phyloP scores from a whole-genome alignment of 2,888 invertebrate genomes.

The Heterodera filipjevi region DNA sequence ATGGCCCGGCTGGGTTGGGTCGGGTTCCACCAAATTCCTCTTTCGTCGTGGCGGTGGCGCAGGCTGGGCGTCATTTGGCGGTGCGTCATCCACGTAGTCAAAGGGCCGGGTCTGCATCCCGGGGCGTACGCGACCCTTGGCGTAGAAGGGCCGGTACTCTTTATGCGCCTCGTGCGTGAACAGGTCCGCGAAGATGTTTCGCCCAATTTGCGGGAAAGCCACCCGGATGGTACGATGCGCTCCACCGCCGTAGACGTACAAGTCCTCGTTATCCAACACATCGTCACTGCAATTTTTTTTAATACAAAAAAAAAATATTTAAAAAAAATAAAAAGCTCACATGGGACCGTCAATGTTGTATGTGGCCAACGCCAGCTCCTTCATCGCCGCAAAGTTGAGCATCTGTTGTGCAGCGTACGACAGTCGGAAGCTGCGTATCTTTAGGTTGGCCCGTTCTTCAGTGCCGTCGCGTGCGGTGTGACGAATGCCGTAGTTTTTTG shows the following conservation, averaged over 20 bases:
- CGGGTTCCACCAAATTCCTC: too few relatives aligned
- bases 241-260: background rate
- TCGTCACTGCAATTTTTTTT: background rate
- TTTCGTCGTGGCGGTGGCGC: too few relatives aligned
- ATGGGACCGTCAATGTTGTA: background rate
- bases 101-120: background rate
- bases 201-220: slow-evolving; percentile 9
- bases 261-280: background rate
- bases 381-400: slow-evolving; percentile 23
- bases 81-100: background rate
- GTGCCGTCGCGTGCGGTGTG: background rate
- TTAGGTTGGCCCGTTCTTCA: slow-evolving; percentile 19
- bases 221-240: background rate
- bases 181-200: background rate
- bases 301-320: background rate
- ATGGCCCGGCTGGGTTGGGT: background rate
- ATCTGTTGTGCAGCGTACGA: slow-evolving; percentile 9
- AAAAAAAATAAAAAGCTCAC: background rate
- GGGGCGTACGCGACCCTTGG: slow-evolving; percentile 9
- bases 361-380: background rate
- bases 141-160: slow-evolving; percentile 2
- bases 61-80: too few relatives aligned
- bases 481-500: slow-evolving; percentile 30
- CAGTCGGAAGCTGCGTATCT: slow-evolving; percentile 27
- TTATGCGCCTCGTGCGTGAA: slow-evolving; percentile 17